These are phyloP conservation scores for Oxystoma pomonae DNA, from an alignment of 2,888 invertebrate species.

Conservation along the genomic window DNA sequence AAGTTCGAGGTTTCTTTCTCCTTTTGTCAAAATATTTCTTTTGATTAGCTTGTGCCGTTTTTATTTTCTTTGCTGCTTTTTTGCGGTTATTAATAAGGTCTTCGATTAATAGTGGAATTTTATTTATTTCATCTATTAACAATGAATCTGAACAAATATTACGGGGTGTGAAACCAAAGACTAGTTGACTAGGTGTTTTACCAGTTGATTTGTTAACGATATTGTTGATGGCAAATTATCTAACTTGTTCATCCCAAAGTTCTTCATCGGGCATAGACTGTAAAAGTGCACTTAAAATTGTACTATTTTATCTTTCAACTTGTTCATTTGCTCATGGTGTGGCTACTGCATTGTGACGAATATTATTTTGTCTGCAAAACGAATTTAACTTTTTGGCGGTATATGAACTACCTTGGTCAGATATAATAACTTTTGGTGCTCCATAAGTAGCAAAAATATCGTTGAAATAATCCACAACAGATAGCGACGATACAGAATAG, in stretches of 20 bases:
- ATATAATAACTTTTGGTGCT: slow-evolving; percentile 10
- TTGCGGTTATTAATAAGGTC: slow-evolving; percentile 9
- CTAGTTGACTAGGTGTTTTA: slow-evolving; percentile 22
- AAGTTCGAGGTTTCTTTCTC: slow-evolving; percentile 15
- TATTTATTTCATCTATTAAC: slow-evolving; percentile 16
- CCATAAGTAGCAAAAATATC: slow-evolving; percentile 25
- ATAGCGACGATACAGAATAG: slow-evolving; percentile 22
- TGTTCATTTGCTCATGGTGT: slow-evolving; percentile 40
- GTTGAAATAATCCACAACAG: slow-evolving; percentile 19
- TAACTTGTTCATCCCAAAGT: slow-evolving; percentile 38
- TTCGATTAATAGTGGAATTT: slow-evolving; percentile 6
- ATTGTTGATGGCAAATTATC: slow-evolving; percentile 36
- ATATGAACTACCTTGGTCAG: slow-evolving; percentile 6
- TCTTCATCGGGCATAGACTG: slow-evolving; percentile 30
- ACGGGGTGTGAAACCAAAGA: slow-evolving; percentile 20
- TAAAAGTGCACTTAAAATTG: slow-evolving; percentile 30
- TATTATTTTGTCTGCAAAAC: slow-evolving; percentile 34
- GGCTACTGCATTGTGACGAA: slow-evolving; percentile 36
- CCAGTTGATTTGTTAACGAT: slow-evolving; percentile 15
- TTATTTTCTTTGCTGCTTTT: slow-evolving; percentile 10
- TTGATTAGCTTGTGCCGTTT: slow-evolving; percentile 12
- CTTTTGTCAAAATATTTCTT: slow-evolving; percentile 21
- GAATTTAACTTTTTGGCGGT: slow-evolving; percentile 29
- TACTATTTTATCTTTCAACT: slow-evolving; percentile 35
- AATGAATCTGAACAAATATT: slow-evolving; percentile 13